These are phyloP conservation scores for Lycocerus yunnanus DNA, from an alignment of 2,888 invertebrate genomes.

Conservation along the genomic window DNA sequence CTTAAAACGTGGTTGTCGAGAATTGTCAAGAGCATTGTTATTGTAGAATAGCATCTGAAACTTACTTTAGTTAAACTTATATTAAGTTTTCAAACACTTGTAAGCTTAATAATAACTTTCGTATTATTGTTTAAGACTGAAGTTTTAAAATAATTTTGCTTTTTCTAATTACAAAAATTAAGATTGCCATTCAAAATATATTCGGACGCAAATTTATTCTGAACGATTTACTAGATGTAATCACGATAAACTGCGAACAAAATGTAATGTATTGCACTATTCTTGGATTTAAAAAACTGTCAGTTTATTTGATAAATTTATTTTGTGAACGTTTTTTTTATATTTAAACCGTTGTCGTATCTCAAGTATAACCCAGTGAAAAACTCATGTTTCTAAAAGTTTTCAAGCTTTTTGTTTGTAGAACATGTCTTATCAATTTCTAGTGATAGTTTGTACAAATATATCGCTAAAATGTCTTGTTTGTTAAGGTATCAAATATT, in stretches of 20 bases:
- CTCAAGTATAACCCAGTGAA: slow-evolving; percentile 1
- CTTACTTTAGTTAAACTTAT: not conserved
- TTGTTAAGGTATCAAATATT: not conserved
- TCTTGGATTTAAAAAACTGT: not conserved
- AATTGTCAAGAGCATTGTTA: not conserved
- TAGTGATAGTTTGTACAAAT: not conserved
- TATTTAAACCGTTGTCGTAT: not conserved
- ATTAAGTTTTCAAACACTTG: not conserved
- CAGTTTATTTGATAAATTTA: not conserved
- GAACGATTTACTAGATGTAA: not conserved
- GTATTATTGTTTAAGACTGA: not conserved
- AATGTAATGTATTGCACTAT: not conserved
- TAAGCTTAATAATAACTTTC: not conserved
- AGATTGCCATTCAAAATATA: not conserved
- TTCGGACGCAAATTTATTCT: not conserved
- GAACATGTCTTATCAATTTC: slow-evolving; percentile 3
- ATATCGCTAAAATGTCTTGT: not conserved
- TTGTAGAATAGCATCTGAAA: not conserved
- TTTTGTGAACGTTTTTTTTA: not conserved
- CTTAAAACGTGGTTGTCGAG: not conserved
- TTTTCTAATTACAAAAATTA: not conserved
- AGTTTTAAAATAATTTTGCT: not conserved
- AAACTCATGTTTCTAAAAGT: not conserved
- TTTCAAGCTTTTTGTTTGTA: not conserved
- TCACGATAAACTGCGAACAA: not conserved